Base-by-base conservation (phyloP, 2,113 vertebrate species). In the Argyrosomus japonicus region DNA sequence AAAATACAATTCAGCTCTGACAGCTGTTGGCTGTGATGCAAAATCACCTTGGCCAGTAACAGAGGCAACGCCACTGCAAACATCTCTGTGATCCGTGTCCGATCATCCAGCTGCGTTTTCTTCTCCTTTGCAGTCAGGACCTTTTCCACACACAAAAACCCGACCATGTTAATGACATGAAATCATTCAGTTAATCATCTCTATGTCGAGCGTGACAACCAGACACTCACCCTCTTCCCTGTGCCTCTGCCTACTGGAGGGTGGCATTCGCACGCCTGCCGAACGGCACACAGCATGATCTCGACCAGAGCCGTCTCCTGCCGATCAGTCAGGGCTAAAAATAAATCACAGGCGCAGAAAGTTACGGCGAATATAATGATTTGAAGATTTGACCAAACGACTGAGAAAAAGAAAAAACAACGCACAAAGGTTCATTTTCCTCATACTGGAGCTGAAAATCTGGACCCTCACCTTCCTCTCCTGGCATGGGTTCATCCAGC, bases 201-300 rank as follows among this genome's bases (percentile, higher is more conserved):
- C 14, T 27, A 29, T 3, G 6, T 25, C 0, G 2, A 75, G 47
- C 25, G 43, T 12, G 27, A 43, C 4, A 1, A 62, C 6, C 63
- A 13, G 17, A 53, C 6, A 68, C 93, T 92, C 95, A 99, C 98
- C 96, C 97, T 96, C 94, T 97, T 99, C 13, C 97, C 97, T 1
- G 97, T 96, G 87, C 96, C 97, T 95, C 98, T 96, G 92, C 98
- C 98, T 36, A 98, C 95, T 11, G 98, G 98, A 83, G 98, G 97
- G 91, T 99, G 98, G 91, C 98, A 98, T 92, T 99, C 98, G 58
- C 97, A 97, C 7, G 98, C 96, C 89, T 99, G 98, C 70, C 98
- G 96, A 90, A 99, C 95, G 58, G 97, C 97, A 94, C 97, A 99
- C 51, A 99, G 95, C 98, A 99, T 98, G 87, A 99, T 97, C 95